Percentiles rank a stretch among this genome's conserved stretches.
Evolutionary conservation across 2,888 invertebrate species (phyloP).

Genomic region (Frankliniella intonsa): DNA sequence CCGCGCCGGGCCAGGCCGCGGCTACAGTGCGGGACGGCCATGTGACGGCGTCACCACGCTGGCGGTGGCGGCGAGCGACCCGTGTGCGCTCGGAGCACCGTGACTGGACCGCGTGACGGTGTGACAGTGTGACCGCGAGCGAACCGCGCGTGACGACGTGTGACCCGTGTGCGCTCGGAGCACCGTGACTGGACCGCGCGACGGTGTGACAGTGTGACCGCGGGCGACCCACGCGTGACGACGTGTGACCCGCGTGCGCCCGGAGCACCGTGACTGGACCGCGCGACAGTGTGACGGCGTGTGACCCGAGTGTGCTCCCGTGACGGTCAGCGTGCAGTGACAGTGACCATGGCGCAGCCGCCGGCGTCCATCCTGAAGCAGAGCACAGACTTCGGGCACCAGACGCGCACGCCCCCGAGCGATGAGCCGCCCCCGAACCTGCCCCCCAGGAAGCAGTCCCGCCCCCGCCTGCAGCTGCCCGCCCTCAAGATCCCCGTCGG

Average conservation of each 20-base stretch:
- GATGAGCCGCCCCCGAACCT: conserved; percentile 46
- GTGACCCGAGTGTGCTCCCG: neutral
- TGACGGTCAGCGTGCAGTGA: neutral
- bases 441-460: conserved; percentile 43
- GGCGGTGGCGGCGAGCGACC: neutral
- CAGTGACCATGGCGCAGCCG: neutral
- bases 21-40: too few species aligned
- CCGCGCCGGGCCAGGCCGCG: too few species aligned
- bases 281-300: neutral
- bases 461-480: conserved; percentile 47
- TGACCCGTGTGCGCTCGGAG: neutral
- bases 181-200: neutral
- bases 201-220: neutral
- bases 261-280: neutral
- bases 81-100: neutral
- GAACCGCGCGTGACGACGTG: neutral
- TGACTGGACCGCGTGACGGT: neutral
- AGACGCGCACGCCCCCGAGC: conserved; percentile 36
- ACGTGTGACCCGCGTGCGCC: neutral
- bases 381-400: neutral
- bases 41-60: too few species aligned
- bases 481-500: conserved; percentile 51
- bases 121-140: neutral
- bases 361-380: neutral
- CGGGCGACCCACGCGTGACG: neutral